Conservation (phyloP, 2,888 invertebrate species). For the Drosophila anceps region DNA sequence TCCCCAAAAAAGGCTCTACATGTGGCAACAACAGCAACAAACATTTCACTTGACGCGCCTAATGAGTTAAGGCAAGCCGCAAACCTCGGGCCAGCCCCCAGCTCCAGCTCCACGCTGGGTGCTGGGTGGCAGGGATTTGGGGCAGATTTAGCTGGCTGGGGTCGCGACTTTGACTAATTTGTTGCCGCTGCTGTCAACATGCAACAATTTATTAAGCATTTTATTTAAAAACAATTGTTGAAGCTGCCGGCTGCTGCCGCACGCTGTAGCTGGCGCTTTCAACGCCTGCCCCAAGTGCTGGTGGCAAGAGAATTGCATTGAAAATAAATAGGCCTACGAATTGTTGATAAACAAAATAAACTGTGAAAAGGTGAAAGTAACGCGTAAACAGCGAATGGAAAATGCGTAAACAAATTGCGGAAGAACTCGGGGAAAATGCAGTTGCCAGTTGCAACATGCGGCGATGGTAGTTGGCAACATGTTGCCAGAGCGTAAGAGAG, state of each 20-base stretch:
- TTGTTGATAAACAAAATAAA: constrained; percentile 76
- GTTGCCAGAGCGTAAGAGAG: constrained; percentile 32
- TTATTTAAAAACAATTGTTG: constrained; percentile 22
- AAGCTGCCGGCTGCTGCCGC: neutral
- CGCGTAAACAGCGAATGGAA: constrained; percentile 56
- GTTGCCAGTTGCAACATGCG: constrained; percentile 11
- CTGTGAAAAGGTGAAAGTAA: constrained; percentile 57
- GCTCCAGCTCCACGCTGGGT: neutral
- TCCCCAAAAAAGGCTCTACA: constrained; percentile 54
- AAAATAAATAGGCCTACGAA: constrained; percentile 72
- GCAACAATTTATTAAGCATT: constrained; percentile 69
- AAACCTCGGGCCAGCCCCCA: constrained; percentile 15
- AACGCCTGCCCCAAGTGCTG: constrained; percentile 51
- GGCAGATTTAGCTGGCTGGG: constrained; percentile 13
- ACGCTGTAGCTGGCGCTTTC: constrained; percentile 35
- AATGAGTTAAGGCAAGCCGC: constrained; percentile 64
- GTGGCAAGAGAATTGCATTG: constrained; percentile 62
- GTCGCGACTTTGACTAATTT: constrained; percentile 64
- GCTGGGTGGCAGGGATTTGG: neutral
- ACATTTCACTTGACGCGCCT: constrained; percentile 79
- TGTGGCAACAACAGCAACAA: constrained; percentile 55
- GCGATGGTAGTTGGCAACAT: constrained; percentile 35
- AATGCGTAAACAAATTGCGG: constrained; percentile 64
- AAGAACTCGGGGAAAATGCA: constrained; percentile 26
- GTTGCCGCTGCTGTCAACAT: constrained; percentile 38